Evolutionary conservation across 2,888 invertebrate species (phyloP), one percentile per base, ranked within the genome.

Genomic region (Acrobasis repandana): DNA sequence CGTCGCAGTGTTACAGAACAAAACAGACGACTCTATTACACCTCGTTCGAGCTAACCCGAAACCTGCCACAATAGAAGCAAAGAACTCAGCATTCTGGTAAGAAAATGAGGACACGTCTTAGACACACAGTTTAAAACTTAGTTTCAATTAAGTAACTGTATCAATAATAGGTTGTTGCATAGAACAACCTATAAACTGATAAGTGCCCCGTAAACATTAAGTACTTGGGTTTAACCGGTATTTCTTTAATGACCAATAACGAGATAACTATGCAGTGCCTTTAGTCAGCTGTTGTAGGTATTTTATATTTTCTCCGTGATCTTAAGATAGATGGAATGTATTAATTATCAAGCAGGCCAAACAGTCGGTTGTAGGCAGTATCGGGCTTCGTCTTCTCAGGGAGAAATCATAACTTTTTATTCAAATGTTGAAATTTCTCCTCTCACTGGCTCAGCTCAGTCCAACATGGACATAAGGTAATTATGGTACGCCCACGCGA

Each of bases 1-100:
- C 43, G 61, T 65, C 58, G 57, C 54, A n/a, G 11, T 43, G 4
- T 16, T 38, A 60, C 64, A 63, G 65, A 66, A 68, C 68, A 67
- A 67, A 65, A 67, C 63, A 65, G 62, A 62, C 43, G 56, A 62
- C 51, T 58, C 52, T 46, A 52, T 51, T 46, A 33, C 20, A 16
- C 18, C 38, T 38, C 18, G 1, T 8, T 38, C 54, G n/a, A 20
- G 54, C 54, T 38, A 38, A 9, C 18, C 54, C 11, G 20, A 54
- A n/a, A 54, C 38, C 18, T 43, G 18, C 14, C 34, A 38, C 43
- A 54, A 54, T 51, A 15, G 51, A n/a, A 15, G 14, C 51, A 33
- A 51, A 33, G 51, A 33, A 50, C 34, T 34, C 14, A 43, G 43
- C n/a, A 43, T 43, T 38, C 43, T 11, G 43, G 14, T 43, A 43